Evolutionary conservation across 2,888 invertebrate genomes (phyloP).

Genomic region (Bhutanitis thaidina): DNA sequence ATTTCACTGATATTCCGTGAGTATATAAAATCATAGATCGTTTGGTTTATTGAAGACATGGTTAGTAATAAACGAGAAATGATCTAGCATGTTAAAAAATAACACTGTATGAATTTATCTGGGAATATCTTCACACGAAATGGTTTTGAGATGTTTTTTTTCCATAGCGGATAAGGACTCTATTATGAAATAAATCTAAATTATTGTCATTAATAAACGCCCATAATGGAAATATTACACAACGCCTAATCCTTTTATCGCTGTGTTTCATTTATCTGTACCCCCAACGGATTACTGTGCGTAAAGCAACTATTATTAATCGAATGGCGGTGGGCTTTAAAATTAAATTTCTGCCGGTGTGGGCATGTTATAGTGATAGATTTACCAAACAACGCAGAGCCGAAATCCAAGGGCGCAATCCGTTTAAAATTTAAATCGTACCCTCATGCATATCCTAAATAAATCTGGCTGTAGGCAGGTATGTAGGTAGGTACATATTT

Average conservation of each 20-base stretch:
- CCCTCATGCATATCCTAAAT: slow-evolving; percentile 80
- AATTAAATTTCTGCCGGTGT: slow-evolving; percentile 43
- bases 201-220: background rate
- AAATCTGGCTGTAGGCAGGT: slow-evolving; percentile 68
- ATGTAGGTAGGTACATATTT: slow-evolving; percentile 78
- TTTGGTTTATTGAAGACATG: too few species aligned
- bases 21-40: too few species aligned
- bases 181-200: background rate
- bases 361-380: slow-evolving; percentile 61
- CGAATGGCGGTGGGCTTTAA: slow-evolving; percentile 51
- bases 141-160: too few species aligned
- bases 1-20: too few species aligned
- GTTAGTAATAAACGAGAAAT: too few species aligned
- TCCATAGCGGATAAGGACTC: too few species aligned
- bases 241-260: slow-evolving; percentile 50
- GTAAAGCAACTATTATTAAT: slow-evolving; percentile 64
- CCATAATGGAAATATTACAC: slow-evolving; percentile 3
- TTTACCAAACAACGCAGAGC: slow-evolving; percentile 68
- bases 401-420: slow-evolving; percentile 77
- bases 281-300: slow-evolving; percentile 46
- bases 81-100: too few species aligned
- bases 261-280: slow-evolving; percentile 40
- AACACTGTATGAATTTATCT: too few species aligned
- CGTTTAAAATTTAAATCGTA: slow-evolving; percentile 79
- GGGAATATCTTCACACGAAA: too few species aligned